These are phyloP conservation scores for Bombyx mandarina DNA, from an alignment of 1,140 invertebrate species.

Conservation along the genomic window DNA sequence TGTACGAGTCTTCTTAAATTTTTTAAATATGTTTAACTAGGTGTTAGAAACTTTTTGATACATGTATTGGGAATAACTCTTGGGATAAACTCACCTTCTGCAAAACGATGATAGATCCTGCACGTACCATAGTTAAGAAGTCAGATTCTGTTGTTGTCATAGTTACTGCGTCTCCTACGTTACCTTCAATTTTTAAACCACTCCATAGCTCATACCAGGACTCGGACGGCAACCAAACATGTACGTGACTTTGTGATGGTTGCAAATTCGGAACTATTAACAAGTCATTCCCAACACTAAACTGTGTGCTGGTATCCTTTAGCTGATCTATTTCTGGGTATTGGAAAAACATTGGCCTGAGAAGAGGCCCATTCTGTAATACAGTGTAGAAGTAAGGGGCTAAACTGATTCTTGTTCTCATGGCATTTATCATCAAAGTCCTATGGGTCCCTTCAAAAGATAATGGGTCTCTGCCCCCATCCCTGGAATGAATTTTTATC, in stretches of 20 bases:
- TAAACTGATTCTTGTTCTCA: slow-evolving; percentile 35
- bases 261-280: slow-evolving; percentile 52
- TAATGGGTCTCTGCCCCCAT: slow-evolving; percentile 31
- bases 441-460: slow-evolving; percentile 38
- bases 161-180: slow-evolving; percentile 35
- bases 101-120: slow-evolving; percentile 39
- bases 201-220: slow-evolving; percentile 57
- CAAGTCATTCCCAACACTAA: slow-evolving; percentile 46
- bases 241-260: slow-evolving; percentile 43
- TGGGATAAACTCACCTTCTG: slow-evolving; percentile 37
- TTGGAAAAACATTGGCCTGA: slow-evolving; percentile 62
- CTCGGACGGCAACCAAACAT: slow-evolving; percentile 43
- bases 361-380: slow-evolving; percentile 46
- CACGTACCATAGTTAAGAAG: slow-evolving; percentile 44
- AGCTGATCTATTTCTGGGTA: slow-evolving; percentile 34
- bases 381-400: slow-evolving; percentile 49
- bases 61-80: too few relatives aligned
- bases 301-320: slow-evolving; percentile 37
- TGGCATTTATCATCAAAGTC: slow-evolving; percentile 27
- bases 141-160: slow-evolving; percentile 50
- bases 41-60: too few relatives aligned
- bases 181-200: slow-evolving; percentile 28
- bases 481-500: slow-evolving; percentile 47
- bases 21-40: too few relatives aligned
- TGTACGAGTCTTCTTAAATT: too few relatives aligned